Evolutionary conservation across 2,888 invertebrate species (phyloP).

Genomic region (Zygogramma bicolorata): DNA sequence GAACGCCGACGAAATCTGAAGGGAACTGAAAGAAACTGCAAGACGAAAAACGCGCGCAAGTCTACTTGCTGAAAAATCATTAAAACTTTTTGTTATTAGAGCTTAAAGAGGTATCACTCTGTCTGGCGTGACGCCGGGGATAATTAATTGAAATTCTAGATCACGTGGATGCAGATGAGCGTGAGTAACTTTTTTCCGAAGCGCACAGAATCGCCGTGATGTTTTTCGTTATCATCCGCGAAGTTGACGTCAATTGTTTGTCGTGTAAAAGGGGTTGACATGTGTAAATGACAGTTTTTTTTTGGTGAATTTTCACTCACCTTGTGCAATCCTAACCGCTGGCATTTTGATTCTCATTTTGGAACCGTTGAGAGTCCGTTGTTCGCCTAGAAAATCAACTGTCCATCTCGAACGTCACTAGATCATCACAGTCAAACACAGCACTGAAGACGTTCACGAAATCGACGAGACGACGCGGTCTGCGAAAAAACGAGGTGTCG

Average conservation of each 20-base stretch:
- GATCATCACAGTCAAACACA: slow-evolving; percentile 37
- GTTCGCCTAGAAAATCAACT: slow-evolving; percentile 26
- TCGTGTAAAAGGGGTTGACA: too few species aligned
- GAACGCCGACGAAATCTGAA: slow-evolving; percentile 31
- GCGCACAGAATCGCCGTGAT: too few species aligned
- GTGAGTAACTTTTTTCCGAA: background rate
- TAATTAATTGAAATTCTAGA: slow-evolving; percentile 12
- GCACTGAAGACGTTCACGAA: slow-evolving; percentile 27
- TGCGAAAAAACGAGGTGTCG: slow-evolving; percentile 7
- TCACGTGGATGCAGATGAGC: slow-evolving; percentile 7
- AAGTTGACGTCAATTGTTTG: too few species aligned
- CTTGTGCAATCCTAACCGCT: slow-evolving; percentile 96
- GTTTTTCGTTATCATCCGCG: too few species aligned
- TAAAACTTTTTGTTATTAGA: slow-evolving; percentile 66
- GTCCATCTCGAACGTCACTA: slow-evolving; percentile 44
- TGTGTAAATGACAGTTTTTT: too few species aligned
- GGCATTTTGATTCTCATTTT: slow-evolving; percentile 99
- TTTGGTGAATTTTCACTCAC: slow-evolving; percentile 76
- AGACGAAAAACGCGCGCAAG: slow-evolving; percentile 59
- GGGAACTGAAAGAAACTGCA: slow-evolving; percentile 59
- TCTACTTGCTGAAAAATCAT: slow-evolving; percentile 64
- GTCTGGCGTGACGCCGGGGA: slow-evolving; percentile 13
- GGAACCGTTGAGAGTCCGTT: slow-evolving; percentile 59
- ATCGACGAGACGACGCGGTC: slow-evolving; percentile 16
- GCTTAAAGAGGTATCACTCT: slow-evolving; percentile 55